These are phyloP conservation scores for Drosophila tani DNA, from an alignment of 1,140 invertebrate species.

Conservation along the genomic window DNA sequence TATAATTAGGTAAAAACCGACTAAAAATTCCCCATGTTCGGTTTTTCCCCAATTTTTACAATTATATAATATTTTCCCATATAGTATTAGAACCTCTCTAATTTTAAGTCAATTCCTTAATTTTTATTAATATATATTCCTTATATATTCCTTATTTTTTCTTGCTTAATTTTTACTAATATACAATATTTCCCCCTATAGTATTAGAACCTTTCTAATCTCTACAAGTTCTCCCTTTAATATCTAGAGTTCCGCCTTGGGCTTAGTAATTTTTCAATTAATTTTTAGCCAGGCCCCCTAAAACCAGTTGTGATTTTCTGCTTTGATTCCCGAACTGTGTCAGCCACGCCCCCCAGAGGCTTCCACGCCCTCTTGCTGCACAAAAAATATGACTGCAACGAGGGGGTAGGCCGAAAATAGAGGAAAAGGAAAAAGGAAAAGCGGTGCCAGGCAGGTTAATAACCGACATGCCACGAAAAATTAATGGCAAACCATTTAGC, in stretches of 20 bases:
- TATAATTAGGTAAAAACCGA: background rate
- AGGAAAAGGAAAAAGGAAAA: conserved; percentile 12
- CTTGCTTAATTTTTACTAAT: background rate
- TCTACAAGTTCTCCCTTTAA: background rate
- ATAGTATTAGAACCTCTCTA: too few relatives aligned
- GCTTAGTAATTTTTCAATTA: conserved; percentile 54
- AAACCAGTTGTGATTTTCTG: conserved; percentile 36
- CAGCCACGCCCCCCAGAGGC: conserved; percentile 52
- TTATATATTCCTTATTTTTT: too few relatives aligned
- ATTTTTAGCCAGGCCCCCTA: conserved; percentile 20
- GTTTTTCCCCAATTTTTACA: background rate
- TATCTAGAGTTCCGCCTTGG: background rate
- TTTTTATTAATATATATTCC: background rate
- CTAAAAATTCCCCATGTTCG: background rate
- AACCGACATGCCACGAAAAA: conserved; percentile 75
- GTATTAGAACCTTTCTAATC: too few relatives aligned
- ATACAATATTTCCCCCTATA: background rate
- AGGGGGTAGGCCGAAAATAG: background rate
- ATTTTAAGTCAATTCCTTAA: too few relatives aligned
- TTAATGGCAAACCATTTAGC: conserved; percentile 78
- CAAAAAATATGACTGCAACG: conserved; percentile 44
- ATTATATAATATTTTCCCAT: background rate
- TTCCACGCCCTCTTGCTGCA: conserved; percentile 17
- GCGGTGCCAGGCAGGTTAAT: conserved; percentile 67
- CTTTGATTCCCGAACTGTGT: conserved; percentile 63